Evolutionary conservation across 2,113 vertebrate species (phyloP).

Genomic region (Phalacrocorax aristotelis): DNA sequence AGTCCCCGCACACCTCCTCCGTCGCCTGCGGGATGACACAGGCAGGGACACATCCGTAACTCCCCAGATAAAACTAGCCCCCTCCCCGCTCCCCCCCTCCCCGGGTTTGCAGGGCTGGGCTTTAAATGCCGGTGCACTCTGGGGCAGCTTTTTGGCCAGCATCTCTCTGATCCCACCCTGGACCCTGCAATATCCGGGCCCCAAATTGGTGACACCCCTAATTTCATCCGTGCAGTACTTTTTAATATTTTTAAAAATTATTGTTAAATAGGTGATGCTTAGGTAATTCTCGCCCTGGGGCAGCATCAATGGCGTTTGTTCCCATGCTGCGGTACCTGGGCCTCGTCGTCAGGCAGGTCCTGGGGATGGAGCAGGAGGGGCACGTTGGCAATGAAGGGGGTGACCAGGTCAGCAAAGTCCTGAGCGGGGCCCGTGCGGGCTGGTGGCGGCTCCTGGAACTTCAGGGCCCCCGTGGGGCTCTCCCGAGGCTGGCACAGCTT

Average conservation of each 20-base stretch:
- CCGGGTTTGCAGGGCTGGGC: background rate
- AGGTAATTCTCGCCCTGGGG: background rate
- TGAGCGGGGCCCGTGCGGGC: constrained; percentile 70
- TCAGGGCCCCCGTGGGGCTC: constrained; percentile 54
- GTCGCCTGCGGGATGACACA: background rate
- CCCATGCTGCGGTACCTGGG: background rate
- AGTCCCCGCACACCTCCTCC: constrained; percentile 73
- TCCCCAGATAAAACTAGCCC: background rate
- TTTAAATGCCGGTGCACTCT: background rate
- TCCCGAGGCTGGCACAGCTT: constrained; percentile 74
- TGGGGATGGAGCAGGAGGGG: constrained; percentile 84
- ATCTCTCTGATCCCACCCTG: background rate
- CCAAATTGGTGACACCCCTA: accelerated
- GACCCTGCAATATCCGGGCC: background rate
- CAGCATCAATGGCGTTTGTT: background rate
- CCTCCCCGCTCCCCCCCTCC: accelerated
- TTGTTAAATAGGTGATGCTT: background rate
- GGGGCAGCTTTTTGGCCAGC: background rate
- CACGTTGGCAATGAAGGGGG: constrained; percentile 83
- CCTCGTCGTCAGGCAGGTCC: background rate
- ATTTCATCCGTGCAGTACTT: background rate
- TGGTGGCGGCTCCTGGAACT: constrained; percentile 40
- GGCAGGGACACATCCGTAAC: accelerated
- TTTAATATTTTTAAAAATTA: background rate
- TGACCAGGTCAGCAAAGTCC: constrained; percentile 64